Percentiles rank a stretch among this genome's conserved stretches.
phyloP scores from a whole-genome alignment of 2,113 vertebrate genomes.

The Hydrochoerus hydrochaeris region DNA sequence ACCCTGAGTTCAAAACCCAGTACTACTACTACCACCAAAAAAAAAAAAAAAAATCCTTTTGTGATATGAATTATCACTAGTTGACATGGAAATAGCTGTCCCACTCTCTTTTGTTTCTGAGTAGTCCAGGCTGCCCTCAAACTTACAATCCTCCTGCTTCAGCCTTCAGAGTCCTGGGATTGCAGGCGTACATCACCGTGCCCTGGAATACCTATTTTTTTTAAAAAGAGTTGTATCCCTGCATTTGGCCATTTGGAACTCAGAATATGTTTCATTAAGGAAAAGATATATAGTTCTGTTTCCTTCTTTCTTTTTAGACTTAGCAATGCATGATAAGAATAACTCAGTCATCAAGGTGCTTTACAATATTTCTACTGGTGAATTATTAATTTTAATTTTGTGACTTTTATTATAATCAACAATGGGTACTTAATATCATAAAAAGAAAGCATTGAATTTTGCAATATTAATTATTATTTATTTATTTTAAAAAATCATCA shows the following conservation, averaged over 20 bases:
- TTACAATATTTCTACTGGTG: too few species aligned
- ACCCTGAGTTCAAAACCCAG: not conserved
- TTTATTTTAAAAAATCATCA: too few species aligned
- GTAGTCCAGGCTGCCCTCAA: not conserved
- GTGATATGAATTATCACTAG: constrained; percentile 13
- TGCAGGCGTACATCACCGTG: not conserved
- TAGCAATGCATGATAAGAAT: not conserved
- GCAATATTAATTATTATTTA: too few species aligned
- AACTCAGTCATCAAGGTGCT: too few species aligned
- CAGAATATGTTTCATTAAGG: not conserved
- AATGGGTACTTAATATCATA: too few species aligned
- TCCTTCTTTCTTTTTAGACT: not conserved
- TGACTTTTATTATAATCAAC: too few species aligned
- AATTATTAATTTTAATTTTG: too few species aligned
- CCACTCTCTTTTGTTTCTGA: not conserved
- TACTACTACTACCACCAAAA: not conserved
- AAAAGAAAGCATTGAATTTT: too few species aligned
- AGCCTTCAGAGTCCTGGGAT: not conserved
- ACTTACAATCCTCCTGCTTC: not conserved
- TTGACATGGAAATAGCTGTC: not conserved
- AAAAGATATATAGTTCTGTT: not conserved
- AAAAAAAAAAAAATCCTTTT: not conserved
- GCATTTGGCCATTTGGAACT: constrained; percentile 6
- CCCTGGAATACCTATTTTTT: not conserved
- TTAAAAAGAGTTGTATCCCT: not conserved